Evolutionary conservation across 2,797 vertebrate species (phyloP).

Genomic region (Australoheros facetus): DNA sequence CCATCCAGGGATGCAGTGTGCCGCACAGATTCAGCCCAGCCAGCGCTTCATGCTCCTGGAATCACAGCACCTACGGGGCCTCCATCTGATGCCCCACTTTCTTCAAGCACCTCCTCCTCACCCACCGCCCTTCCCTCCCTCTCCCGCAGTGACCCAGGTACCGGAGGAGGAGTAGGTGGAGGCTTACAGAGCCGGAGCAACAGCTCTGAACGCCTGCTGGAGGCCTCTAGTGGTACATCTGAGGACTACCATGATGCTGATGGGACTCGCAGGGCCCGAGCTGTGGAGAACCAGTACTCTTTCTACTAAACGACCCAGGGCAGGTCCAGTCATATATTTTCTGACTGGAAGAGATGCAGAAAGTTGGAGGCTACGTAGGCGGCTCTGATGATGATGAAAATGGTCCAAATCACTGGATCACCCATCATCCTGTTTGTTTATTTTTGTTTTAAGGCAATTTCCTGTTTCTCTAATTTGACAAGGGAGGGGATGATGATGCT

Average conservation of each 20-base stretch:
- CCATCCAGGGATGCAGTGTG: slow-evolving; percentile 80
- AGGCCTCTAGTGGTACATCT: slow-evolving; percentile 73
- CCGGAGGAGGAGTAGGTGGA: slow-evolving; percentile 72
- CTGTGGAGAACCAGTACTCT: slow-evolving; percentile 97
- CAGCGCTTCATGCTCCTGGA: slow-evolving; percentile 84
- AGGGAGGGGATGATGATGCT: slow-evolving; percentile 13
- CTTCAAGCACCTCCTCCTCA: slow-evolving; percentile 82
- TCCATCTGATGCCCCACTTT: slow-evolving; percentile 76
- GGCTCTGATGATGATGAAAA: slow-evolving; percentile 14
- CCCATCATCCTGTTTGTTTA: slow-evolving; percentile 40
- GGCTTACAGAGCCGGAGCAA: slow-evolving; percentile 87
- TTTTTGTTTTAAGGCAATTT: slow-evolving; percentile 56
- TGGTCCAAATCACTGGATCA: slow-evolving; percentile 51
- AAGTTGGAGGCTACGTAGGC: slow-evolving; percentile 23
- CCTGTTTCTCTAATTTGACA: slow-evolving; percentile 47
- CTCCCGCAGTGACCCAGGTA: slow-evolving; percentile 84
- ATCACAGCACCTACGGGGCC: slow-evolving; percentile 64
- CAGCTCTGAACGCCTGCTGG: slow-evolving; percentile 90
- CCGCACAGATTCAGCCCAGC: slow-evolving; percentile 80
- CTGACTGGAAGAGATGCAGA: slow-evolving; percentile 24
- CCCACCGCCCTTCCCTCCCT: slow-evolving; percentile 80
- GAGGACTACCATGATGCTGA: slow-evolving; percentile 92
- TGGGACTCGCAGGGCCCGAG: slow-evolving; percentile 86
- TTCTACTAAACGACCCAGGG: slow-evolving; percentile 87
- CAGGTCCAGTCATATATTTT: slow-evolving; percentile 3